Evolutionary conservation across 2,888 invertebrate species (phyloP).

Genomic region (Dryomyza anilis): DNA sequence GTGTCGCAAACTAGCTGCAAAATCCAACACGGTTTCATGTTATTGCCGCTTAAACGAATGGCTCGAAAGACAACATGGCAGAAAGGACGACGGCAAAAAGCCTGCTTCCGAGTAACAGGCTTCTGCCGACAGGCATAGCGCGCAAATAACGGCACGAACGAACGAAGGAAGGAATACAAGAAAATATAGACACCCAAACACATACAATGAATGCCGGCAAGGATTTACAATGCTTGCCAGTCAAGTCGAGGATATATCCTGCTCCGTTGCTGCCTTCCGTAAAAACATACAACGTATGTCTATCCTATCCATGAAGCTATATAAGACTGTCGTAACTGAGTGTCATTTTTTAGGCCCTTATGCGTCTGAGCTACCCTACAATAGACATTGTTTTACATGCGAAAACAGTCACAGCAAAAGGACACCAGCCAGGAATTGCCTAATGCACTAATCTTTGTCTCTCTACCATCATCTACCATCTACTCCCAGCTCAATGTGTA

Average conservation of each 20-base stretch:
- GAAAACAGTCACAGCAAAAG: neutral
- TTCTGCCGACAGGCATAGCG: neutral
- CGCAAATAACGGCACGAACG: neutral
- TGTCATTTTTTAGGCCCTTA: neutral
- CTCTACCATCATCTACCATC: no score
- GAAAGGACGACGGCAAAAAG: neutral
- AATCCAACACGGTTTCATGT: no score
- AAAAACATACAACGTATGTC: neutral
- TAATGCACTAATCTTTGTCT: slow-evolving; percentile 28
- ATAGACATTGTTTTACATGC: neutral
- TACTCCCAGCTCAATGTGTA: neutral
- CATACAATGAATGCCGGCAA: slow-evolving; percentile 5
- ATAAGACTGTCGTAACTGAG: neutral
- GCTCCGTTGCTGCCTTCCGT: slow-evolving; percentile 7
- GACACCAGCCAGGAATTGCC: neutral
- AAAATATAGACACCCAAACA: no score
- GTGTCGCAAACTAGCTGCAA: neutral
- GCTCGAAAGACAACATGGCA: neutral
- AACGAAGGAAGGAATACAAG: neutral
- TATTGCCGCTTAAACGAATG: no score
- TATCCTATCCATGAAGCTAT: neutral
- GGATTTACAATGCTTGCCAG: neutral
- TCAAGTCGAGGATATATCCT: slow-evolving; percentile 5
- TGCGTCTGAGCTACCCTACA: neutral
- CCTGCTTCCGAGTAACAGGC: neutral